Evolutionary conservation across 2,888 invertebrate genomes (phyloP).

Genomic region (Heliconius aoede): DNA sequence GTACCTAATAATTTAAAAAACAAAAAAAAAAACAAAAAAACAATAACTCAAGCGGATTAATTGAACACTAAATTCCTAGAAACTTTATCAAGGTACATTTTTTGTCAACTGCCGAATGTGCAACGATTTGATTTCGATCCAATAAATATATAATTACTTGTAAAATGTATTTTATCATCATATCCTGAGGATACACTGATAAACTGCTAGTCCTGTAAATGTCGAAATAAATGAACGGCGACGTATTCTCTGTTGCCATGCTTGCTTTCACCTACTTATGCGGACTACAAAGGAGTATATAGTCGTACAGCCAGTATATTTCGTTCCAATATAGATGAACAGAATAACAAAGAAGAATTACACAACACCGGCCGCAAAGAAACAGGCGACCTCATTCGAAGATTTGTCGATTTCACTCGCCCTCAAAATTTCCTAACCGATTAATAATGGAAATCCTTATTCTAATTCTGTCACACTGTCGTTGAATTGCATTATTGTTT

Average conservation of each 20-base stretch:
- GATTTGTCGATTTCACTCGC: conserved; percentile 59
- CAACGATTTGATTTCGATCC: neutral
- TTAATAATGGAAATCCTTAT: conserved; percentile 49
- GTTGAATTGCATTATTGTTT: conserved; percentile 16
- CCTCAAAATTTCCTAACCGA: conserved; percentile 59
- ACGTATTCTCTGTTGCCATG: conserved; percentile 33
- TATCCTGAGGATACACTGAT: too few relatives aligned
- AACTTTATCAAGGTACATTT: neutral
- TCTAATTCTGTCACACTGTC: conserved; percentile 22
- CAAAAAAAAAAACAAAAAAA: too few relatives aligned
- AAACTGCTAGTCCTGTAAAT: too few relatives aligned
- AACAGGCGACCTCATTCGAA: conserved; percentile 64
- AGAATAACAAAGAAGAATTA: conserved; percentile 66
- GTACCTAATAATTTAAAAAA: too few relatives aligned
- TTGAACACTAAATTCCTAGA: neutral
- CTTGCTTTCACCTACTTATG: conserved; percentile 46
- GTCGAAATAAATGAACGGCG: conserved; percentile 9
- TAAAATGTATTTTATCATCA: too few relatives aligned
- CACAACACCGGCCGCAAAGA: conserved; percentile 63
- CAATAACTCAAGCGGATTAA: neutral
- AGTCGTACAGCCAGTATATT: conserved; percentile 46
- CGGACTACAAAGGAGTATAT: conserved; percentile 19
- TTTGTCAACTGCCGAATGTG: neutral
- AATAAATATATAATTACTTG: neutral
- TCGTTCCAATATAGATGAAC: conserved; percentile 57